Evolutionary conservation across 2,797 vertebrate genomes (phyloP), one percentile per base, ranked within the genome.

Genomic region (Paramormyrops hopkinsi): DNA sequence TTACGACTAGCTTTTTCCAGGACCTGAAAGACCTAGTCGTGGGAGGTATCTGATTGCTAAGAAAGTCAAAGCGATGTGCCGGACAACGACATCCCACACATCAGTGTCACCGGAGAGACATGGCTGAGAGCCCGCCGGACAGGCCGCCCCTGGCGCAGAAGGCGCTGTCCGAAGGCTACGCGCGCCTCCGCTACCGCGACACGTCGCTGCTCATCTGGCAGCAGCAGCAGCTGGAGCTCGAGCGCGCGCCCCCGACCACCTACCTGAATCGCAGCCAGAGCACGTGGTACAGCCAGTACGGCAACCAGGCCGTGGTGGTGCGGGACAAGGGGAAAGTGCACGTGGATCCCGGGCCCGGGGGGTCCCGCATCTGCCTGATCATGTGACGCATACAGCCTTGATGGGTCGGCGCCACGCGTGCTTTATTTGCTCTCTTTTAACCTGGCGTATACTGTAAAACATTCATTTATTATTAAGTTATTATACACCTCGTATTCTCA

Each of bases 141-240:
- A 85, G 79, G 51, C 83, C 83, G 84, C 62, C 89, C 17, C 51
- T 89, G n/a, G 89, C 89, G 17, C 59, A 86, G 12, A 89, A 86
- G 48, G 89, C 89, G 9, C 19, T 89, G 84, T 89, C 89, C 12
- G 89, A 89, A 41, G 62, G 59, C 17, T 87, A 73, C 19, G 89
- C 84, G 59, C 89, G 97, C 12, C 95, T 96, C 9, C 91, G 97
- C 0, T 99, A 96, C 95, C 86, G 93, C 19, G 97, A 99, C 95
- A 96, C 97, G 0, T 98, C 98, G 0, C 90, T 98, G 93, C 95
- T 98, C 84, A 95, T 99, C 91, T 99, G 98, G 98, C 97, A 97
- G 91, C 98, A 97, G 94, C 97, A 98, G 94, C 98, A 98, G 93
- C 94, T 94, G 92, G 93, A 96, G 1, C 87, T 97, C 91, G 94